Conservation (phyloP, 2,113 vertebrate genomes). For the Burhinus oedicnemus region DNA sequence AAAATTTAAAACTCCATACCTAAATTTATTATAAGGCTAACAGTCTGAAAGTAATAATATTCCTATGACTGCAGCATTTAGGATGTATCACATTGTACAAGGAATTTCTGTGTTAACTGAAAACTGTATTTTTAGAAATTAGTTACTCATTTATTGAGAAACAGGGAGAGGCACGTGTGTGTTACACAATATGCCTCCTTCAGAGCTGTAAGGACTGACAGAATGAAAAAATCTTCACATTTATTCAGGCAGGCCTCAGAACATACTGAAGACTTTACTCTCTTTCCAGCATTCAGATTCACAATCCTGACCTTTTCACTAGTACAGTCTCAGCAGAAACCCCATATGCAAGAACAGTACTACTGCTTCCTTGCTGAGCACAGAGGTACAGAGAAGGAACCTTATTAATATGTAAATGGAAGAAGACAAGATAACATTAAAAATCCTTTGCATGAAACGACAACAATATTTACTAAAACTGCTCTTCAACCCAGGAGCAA, state of each 20-base stretch:
- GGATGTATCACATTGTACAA: background rate
- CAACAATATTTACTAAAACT: background rate
- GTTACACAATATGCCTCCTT: background rate
- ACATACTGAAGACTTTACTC: background rate
- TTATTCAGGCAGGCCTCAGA: background rate
- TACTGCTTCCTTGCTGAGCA: background rate
- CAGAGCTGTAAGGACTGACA: background rate
- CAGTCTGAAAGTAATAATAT: background rate
- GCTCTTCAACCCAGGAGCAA: background rate
- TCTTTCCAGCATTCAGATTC: background rate
- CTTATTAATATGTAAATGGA: background rate
- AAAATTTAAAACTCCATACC: background rate
- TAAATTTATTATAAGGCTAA: background rate
- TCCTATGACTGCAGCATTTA: background rate
- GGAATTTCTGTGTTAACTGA: background rate
- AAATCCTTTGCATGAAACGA: background rate
- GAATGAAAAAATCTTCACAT: background rate
- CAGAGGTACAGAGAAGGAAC: background rate
- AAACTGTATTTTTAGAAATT: background rate
- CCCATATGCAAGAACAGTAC: background rate
- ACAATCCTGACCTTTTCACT: constrained; percentile 18
- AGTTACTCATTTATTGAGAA: background rate
- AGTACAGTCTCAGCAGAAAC: constrained; percentile 37
- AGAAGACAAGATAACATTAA: background rate
- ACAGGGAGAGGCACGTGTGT: background rate